Evolutionary conservation across 2,797 vertebrate genomes (phyloP).

Genomic region (Diplodus puntazzo): DNA sequence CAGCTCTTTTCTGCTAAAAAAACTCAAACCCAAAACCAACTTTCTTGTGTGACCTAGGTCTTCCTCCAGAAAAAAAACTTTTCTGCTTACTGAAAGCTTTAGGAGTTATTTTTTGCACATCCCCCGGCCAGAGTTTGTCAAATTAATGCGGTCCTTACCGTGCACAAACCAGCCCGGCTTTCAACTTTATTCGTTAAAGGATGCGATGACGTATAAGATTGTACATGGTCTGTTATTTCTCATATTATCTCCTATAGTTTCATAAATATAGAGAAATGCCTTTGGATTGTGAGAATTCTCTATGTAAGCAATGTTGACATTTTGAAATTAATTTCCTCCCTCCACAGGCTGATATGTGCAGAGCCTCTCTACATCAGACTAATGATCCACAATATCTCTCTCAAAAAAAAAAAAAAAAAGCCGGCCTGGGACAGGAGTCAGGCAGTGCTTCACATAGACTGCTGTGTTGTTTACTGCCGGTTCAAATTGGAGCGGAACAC

Average conservation of each 20-base stretch:
- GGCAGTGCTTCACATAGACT: constrained; percentile 1
- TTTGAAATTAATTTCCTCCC: background rate
- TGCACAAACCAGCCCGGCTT: constrained; percentile 29
- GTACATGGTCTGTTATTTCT: constrained; percentile 25
- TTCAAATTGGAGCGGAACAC: background rate
- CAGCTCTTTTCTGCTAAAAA: constrained; percentile 68
- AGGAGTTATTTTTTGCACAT: constrained; percentile 32
- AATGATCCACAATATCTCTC: background rate
- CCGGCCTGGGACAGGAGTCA: background rate
- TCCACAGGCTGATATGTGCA: background rate
- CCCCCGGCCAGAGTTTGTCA: constrained; percentile 51
- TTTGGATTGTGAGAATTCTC: background rate
- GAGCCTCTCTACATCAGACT: background rate
- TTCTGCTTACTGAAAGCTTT: constrained; percentile 66
- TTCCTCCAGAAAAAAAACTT: constrained; percentile 57
- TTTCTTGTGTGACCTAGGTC: constrained; percentile 48
- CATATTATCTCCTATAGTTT: background rate
- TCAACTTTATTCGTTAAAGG: constrained; percentile 27
- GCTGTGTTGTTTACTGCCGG: constrained; percentile 7
- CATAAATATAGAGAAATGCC: background rate
- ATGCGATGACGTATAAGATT: constrained; percentile 27
- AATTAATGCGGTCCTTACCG: constrained; percentile 50
- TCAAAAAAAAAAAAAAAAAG: background rate
- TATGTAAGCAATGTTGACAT: background rate
- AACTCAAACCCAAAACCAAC: constrained; percentile 48